Percentiles rank a stretch among this genome's conserved stretches.
phyloP scores from a whole-genome alignment of 2,797 vertebrate genomes.

The Tenualosa ilisha region DNA sequence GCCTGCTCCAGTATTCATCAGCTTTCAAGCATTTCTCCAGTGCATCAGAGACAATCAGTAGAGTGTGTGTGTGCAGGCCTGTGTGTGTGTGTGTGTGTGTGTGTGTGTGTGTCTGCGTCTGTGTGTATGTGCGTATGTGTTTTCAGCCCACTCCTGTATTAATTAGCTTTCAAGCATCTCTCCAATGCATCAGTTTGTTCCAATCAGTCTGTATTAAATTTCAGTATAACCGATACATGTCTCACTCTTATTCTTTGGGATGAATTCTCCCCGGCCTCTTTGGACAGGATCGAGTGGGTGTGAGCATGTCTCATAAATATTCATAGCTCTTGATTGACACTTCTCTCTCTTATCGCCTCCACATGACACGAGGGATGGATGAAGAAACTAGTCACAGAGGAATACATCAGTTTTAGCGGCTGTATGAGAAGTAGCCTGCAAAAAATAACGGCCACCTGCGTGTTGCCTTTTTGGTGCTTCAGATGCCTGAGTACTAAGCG shows the following conservation, averaged over 20 bases:
- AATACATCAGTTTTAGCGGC: neutral
- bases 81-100: neutral
- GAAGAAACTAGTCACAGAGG: neutral
- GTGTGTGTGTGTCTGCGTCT: neutral
- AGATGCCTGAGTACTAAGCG: neutral
- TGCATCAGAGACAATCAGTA: conserved; percentile 6
- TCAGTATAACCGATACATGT: conserved; percentile 13
- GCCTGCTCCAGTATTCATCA: neutral
- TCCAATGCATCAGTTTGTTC: conserved; percentile 2
- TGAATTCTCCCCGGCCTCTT: conserved; percentile 4
- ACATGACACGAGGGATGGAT: neutral
- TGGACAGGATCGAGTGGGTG: neutral
- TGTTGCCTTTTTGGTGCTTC: neutral
- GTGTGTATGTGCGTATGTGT: neutral
- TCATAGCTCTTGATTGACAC: conserved; percentile 20
- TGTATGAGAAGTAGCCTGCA: neutral
- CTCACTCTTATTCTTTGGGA: conserved; percentile 15
- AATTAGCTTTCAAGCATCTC: conserved; percentile 4
- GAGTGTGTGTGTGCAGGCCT: neutral
- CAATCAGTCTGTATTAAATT: conserved; percentile 5
- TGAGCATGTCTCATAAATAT: conserved; percentile 11
- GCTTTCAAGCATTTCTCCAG: neutral
- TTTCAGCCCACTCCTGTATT: neutral
- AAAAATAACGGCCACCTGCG: neutral
- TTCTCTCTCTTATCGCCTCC: conserved; percentile 13